Evolutionary conservation across 2,888 invertebrate species (phyloP).

Genomic region (Drosophila cognata): DNA sequence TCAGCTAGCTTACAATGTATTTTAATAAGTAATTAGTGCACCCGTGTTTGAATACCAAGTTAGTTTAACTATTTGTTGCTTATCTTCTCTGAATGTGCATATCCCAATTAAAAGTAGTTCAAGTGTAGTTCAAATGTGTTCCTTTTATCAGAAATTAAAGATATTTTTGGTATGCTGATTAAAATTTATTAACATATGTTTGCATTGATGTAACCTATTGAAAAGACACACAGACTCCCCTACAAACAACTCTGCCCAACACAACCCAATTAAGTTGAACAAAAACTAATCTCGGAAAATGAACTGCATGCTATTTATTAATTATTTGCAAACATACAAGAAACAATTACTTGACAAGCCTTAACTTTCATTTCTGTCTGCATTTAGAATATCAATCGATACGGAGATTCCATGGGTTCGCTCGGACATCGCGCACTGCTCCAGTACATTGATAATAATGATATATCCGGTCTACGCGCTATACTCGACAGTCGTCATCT

Average conservation of each 20-base stretch:
- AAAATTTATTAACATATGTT: constrained; percentile 47
- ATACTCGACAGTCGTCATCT: constrained; percentile 93
- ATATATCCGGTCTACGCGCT: constrained; percentile 91
- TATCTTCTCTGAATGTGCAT: neutral
- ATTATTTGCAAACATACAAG: constrained; percentile 19
- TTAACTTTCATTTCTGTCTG: constrained; percentile 18
- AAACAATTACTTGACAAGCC: neutral
- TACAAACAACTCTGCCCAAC: neutral
- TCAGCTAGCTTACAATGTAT: neutral
- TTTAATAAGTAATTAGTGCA: neutral
- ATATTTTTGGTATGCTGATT: constrained; percentile 25
- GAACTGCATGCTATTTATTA: constrained; percentile 51
- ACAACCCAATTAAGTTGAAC: constrained; percentile 17
- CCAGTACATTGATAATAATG: constrained; percentile 92
- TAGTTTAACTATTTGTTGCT: neutral
- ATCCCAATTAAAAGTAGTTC: neutral
- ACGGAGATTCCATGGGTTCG: constrained; percentile 95
- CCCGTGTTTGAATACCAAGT: neutral
- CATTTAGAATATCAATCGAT: constrained; percentile 91
- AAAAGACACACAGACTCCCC: neutral
- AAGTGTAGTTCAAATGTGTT: constrained; percentile 17
- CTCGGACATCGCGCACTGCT: constrained; percentile 93
- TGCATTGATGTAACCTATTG: constrained; percentile 36
- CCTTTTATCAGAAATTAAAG: constrained; percentile 22
- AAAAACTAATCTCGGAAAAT: constrained; percentile 18